A percentile compares a stretch with the other conserved stretches of the same genome.
phyloP scores from a whole-genome alignment of 1,140 invertebrate genomes.

The Zelostemma sp. region DNA sequence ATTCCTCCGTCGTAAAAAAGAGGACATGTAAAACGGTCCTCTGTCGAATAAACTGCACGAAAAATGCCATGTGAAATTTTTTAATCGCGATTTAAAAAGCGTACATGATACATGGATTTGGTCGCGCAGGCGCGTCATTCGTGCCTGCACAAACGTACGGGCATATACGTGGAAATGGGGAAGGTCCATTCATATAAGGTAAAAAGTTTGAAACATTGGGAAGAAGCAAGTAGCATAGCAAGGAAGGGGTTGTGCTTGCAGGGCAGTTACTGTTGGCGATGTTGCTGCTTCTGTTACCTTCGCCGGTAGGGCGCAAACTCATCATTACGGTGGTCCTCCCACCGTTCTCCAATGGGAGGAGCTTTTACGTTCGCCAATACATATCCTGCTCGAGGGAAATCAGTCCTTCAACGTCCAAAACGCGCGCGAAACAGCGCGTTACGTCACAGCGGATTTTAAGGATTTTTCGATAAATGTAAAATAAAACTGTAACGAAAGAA shows the following conservation, averaged over 20 bases:
- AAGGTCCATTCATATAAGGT: slow-evolving; percentile 55
- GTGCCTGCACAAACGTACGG: too few relatives aligned
- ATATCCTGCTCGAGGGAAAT: slow-evolving; percentile 54
- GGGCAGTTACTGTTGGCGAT: slow-evolving; percentile 19
- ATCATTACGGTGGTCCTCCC: slow-evolving; percentile 56
- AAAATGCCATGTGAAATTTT: too few relatives aligned
- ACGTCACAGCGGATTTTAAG: slow-evolving; percentile 9
- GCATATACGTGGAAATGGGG: slow-evolving; percentile 1
- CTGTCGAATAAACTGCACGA: too few relatives aligned
- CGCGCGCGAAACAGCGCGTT: slow-evolving; percentile 56
- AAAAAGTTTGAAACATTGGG: slow-evolving; percentile 57
- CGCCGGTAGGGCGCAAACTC: slow-evolving; percentile 59
- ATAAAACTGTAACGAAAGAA: neutral
- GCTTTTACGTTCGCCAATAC: slow-evolving; percentile 65
- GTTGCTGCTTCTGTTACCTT: slow-evolving; percentile 8
- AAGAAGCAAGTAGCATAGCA: slow-evolving; percentile 51
- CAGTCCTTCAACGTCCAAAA: slow-evolving; percentile 66
- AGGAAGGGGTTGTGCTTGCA: slow-evolving; percentile 63
- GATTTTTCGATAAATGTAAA: neutral
- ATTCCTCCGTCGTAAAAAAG: too few relatives aligned
- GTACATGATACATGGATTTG: too few relatives aligned
- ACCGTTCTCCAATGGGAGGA: slow-evolving; percentile 61
- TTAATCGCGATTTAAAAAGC: too few relatives aligned
- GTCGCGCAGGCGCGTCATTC: too few relatives aligned
- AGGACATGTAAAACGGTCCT: too few relatives aligned